Base-by-base conservation (phyloP, 2,888 invertebrate genomes). In the Archips crataeganus region DNA sequence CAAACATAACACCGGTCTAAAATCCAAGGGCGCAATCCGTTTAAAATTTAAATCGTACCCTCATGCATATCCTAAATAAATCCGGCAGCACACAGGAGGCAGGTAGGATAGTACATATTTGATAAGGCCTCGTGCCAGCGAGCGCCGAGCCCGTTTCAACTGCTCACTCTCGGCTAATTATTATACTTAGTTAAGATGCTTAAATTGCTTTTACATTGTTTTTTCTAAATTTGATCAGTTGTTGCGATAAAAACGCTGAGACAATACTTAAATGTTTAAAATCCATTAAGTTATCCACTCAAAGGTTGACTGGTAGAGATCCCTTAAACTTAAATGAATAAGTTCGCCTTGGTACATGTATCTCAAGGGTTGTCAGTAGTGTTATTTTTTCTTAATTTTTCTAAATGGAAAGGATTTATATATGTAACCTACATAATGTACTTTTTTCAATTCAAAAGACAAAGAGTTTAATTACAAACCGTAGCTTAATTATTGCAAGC, bases 61-160 rank as follows among this genome's bases (percentile, higher is more conserved):
- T 94, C 94, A 94, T 94, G 93, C 94, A 94, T 94, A 94, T 91
- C 93, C 94, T 93, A 94, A 94, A 94, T 93, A 94, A 94, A 94
- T 94, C 94, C 92, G 88, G 81, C 74, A 70, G 88, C 87, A 89
- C 87, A 89, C 89, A 87, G 88, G 89, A 87, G 87, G 86, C 87
- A 86, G 89, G 88, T 85, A 90, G 90, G 87, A 87, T 90, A 89
- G 90, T 94, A 94, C 94, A 94, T 94, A 94, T 94, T 94, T 94
- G 93, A 94, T 94, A 93, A 93, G 92, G 92, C 84, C 85, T 82
- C 82, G 82, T 81, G 88, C 87, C 84, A 84, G 85, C 87, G 87
- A 86, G 85, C 82, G 80, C 81, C 84, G 82, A 49, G 73, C 54
- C 57, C 59, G 79, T 81, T 82, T 83, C 82, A 83, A 82, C 84